A percentile compares a stretch with the other conserved stretches of the same genome.
Evolutionary conservation across 2,113 vertebrate genomes (phyloP).

Genomic region (Myodes glareolus): DNA sequence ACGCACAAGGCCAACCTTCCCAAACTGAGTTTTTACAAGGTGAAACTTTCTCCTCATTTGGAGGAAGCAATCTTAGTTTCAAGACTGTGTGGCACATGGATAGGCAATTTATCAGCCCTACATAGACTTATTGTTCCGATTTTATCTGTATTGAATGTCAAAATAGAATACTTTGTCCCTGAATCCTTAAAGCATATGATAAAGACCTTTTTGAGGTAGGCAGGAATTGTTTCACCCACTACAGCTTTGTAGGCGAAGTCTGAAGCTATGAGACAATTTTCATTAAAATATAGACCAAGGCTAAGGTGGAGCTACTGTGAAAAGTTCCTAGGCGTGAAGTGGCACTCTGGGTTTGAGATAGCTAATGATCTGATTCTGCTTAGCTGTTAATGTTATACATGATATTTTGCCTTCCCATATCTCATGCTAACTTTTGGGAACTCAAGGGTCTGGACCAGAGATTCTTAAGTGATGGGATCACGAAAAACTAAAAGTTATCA

Average conservation of each 20-base stretch:
- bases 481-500: background rate
- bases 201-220: background rate
- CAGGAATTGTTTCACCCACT: background rate
- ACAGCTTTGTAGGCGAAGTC: background rate
- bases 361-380: background rate
- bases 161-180: background rate
- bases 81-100: background rate
- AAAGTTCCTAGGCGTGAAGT: background rate
- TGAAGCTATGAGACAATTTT: background rate
- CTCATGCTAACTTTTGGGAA: background rate
- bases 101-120: background rate
- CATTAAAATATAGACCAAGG: background rate
- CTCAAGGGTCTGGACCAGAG: background rate
- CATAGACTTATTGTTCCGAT: conserved; percentile 6
- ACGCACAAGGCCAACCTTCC: background rate
- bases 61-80: conserved; percentile 25
- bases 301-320: background rate
- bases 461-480: background rate
- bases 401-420: background rate
- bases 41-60: conserved; percentile 3
- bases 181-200: background rate
- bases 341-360: background rate
- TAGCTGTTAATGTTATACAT: background rate
- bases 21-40: background rate
- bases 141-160: background rate